Evolutionary conservation across 2,888 invertebrate species (phyloP).

Genomic region (Calameuta idolon): DNA sequence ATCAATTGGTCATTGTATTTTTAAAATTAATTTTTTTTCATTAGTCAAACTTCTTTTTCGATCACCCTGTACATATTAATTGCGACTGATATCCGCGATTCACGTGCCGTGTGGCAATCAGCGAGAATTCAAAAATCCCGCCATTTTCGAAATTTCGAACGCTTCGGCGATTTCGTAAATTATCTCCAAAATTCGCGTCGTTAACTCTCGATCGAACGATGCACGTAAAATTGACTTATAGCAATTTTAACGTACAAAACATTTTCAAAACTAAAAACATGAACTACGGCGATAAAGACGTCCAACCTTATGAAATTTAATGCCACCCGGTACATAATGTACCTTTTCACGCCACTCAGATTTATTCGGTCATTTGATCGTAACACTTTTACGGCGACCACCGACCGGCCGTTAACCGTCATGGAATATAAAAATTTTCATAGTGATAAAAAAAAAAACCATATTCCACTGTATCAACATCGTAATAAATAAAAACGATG

Average conservation of each 20-base stretch:
- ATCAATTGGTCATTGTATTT: background rate
- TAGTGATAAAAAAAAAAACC: background rate
- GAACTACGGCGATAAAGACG: background rate
- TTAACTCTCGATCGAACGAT: background rate
- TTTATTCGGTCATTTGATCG: background rate
- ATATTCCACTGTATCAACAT: background rate
- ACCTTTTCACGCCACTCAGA: background rate
- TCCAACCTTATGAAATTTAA: background rate
- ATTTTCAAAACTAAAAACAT: no score
- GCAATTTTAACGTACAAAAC: no score
- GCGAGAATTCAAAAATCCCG: background rate
- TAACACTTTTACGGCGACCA: background rate
- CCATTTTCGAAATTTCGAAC: background rate
- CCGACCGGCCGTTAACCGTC: background rate
- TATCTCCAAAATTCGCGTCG: background rate
- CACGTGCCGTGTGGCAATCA: background rate
- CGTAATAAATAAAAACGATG: background rate
- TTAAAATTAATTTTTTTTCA: no score
- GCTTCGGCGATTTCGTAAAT: background rate
- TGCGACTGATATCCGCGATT: background rate
- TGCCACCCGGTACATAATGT: background rate
- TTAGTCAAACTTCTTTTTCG: no score
- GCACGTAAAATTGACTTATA: no score
- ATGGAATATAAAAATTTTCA: background rate
- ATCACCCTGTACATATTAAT: background rate